Base-by-base conservation (phyloP, 2,888 invertebrate species). In the Xanthorhoe spadicearia region DNA sequence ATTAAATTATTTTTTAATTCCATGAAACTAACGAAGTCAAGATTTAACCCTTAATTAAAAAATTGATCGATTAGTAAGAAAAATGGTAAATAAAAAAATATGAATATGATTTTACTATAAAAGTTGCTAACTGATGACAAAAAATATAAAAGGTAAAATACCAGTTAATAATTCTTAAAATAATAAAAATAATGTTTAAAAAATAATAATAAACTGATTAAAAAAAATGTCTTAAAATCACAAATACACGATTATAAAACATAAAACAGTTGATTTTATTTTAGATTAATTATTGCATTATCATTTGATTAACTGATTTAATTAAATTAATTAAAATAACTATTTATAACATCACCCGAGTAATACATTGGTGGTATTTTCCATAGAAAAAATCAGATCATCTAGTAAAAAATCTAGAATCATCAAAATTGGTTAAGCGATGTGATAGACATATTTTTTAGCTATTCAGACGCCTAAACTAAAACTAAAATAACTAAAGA, bases 31-130 rank as follows among this genome's bases (percentile, higher is more conserved):
- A 43, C 15, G n/a, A 62, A 63, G 63, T 63, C 63, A 63, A 64
- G 55, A 64, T 72, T 74, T 68, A 70, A 77, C 69, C 68, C 52
- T 66, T 63, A 58, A 50, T 69, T 71, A 69, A 72, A n/a, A 23
- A 70, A 75, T 54, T 61, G 53, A 70, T 76, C 69, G 72, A 59
- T 59, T 50, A 53, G n/a, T 19, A n/a, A 10, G 18, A 49, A 17
- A 13, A 59, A 54, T 32, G 50, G 18, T 18, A 23, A 3, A 23
- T 49, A 23, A 49, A 54, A 3, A 9, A 43, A 5, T 1, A 13
- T 23, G 10, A 4, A 13, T 43, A 38, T 43, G 10, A 43, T 43
- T 13, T 13, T 13, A 43, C 8, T 6, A 32, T 7, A 32, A 32
- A 32, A 32, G 32, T 32, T 32, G 32, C 1, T 7, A 32, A 7